These are phyloP conservation scores for Eremobia ochroleuca DNA, from an alignment of 2,888 invertebrate genomes.

Conservation along the genomic window DNA sequence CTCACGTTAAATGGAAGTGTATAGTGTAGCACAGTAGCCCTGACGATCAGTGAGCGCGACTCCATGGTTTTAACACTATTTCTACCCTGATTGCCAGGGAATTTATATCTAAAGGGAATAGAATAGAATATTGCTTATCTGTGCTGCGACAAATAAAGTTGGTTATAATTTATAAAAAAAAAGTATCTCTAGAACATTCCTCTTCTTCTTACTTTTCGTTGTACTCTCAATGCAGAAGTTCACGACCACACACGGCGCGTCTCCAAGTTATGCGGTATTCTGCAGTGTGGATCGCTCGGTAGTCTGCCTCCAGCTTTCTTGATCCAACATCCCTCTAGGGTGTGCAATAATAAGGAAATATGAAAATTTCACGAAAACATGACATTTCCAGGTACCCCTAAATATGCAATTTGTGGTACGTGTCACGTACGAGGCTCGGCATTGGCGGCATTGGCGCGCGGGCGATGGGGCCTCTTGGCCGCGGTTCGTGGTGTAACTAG, in stretches of 20 bases:
- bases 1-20: neutral
- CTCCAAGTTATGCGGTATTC: neutral
- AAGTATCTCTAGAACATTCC: neutral
- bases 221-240: neutral
- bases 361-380: neutral
- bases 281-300: neutral
- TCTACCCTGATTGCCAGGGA: neutral
- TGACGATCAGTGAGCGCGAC: neutral
- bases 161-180: neutral
- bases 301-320: neutral
- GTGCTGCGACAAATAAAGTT: neutral
- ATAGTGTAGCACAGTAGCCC: neutral
- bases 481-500: neutral
- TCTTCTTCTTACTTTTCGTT: neutral
- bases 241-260: neutral
- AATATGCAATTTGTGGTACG: neutral
- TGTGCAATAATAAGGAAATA: neutral
- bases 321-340: neutral
- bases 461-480: neutral
- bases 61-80: neutral
- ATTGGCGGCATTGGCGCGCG: neutral
- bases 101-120: neutral
- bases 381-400: neutral
- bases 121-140: neutral
- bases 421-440: neutral